Evolutionary conservation across 2,888 invertebrate species (phyloP), one percentile per base, ranked within the genome.

Genomic region (Trypoxylon attenuatum): DNA sequence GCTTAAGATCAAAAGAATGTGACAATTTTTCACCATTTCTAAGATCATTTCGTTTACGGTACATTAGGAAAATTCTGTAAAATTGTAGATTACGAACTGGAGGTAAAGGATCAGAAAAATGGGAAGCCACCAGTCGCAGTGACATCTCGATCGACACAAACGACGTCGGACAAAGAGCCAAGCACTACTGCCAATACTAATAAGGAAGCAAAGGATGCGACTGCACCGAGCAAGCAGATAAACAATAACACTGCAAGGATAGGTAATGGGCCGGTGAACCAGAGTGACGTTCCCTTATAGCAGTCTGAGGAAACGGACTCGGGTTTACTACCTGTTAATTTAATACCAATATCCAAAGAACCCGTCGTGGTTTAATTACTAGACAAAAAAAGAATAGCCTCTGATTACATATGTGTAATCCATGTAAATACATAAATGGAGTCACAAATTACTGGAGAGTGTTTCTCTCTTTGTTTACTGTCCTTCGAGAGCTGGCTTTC

Each of bases 231-330:
- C 38, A 80, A 77, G 15, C 69, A 68, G 15, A n/a, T 73, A 1
- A 76, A 69, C n/a, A 82, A 33, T 33, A 33, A 78, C 54, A 81
- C 78, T 23, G 71, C 77, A n/a, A 85, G 78, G 73, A 82, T 84
- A 73, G 81, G 81, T 22, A 86, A 86, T 47, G 82, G 84, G 18
- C 83, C 84, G 3, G 59, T 83, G 29, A 78, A 58, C 62, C 83
- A 84, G 53, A 81, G 74, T 19, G 83, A 85, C 29, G 75, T 78
- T 6, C 39, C 84, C 1, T 84, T 84, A 80, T 85, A 85, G 82
- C 83, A 79, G 62, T 70, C 73, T 57, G 29, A 59, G 2, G 41
- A 43, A 21, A 18, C 19, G 15, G 60, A 70, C 16, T 45, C 66
- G 21, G 42, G 55, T 5, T 19, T 60, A 10, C 54, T 70, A 53